These are phyloP conservation scores for Habroteleia sp. DNA, from an alignment of 2,888 invertebrate species.

Conservation along the genomic window DNA sequence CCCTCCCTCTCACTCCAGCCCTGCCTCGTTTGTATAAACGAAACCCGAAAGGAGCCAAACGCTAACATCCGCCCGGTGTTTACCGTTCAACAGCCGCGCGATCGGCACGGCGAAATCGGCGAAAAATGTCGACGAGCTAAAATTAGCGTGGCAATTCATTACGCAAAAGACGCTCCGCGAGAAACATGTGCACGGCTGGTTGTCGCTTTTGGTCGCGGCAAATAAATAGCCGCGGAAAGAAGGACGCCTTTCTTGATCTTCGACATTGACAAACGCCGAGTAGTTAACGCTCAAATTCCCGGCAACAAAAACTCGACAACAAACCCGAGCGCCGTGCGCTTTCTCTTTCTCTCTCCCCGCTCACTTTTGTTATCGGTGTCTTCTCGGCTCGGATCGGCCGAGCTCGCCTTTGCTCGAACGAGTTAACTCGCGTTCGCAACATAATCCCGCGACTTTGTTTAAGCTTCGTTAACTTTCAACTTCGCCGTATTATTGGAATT, in stretches of 20 bases:
- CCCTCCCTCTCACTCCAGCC: too few relatives aligned
- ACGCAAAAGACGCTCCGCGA: slow-evolving; percentile 36
- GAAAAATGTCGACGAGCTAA: slow-evolving; percentile 17
- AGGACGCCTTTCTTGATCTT: slow-evolving; percentile 16
- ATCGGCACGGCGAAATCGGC: too few relatives aligned
- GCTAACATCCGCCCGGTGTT: too few relatives aligned
- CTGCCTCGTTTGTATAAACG: too few relatives aligned
- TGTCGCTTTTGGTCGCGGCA: slow-evolving; percentile 30
- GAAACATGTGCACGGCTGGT: slow-evolving; percentile 33
- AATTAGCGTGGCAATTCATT: slow-evolving; percentile 45
- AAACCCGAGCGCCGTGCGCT: slow-evolving; percentile 14
- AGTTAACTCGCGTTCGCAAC: slow-evolving; percentile 14
- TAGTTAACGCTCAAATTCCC: slow-evolving; percentile 44
- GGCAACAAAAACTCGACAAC: slow-evolving; percentile 35
- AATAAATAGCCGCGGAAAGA: slow-evolving; percentile 46
- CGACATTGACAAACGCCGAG: slow-evolving; percentile 51
- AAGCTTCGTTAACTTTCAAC: slow-evolving; percentile 54
- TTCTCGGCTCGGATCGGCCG: slow-evolving; percentile 30
- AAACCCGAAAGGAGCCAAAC: too few relatives aligned
- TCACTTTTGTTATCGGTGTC: slow-evolving; percentile 35
- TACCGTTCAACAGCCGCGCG: too few relatives aligned
- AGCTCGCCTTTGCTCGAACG: slow-evolving; percentile 7
- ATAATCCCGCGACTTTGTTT: slow-evolving; percentile 51
- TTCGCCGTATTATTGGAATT: slow-evolving; percentile 51
- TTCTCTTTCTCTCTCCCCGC: slow-evolving; percentile 20